Conservation (phyloP, 2,797 vertebrate genomes). For the Urosaurus nigricauda region DNA sequence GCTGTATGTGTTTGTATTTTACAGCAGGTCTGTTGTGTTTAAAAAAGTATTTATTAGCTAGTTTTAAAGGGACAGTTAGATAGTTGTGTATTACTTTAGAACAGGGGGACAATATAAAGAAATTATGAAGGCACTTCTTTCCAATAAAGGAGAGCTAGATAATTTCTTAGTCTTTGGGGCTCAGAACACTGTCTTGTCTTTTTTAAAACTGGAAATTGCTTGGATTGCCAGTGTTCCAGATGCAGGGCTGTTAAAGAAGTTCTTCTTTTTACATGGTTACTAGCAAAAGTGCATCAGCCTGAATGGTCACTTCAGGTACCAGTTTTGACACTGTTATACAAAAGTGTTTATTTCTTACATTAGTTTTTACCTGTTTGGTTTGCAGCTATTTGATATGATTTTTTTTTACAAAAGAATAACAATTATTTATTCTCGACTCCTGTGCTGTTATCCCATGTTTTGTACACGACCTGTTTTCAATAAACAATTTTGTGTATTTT, state of each 20-base stretch:
- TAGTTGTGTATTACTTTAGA: conserved; percentile 65
- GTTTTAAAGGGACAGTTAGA: conserved; percentile 59
- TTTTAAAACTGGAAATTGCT: conserved; percentile 29
- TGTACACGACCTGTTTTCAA: conserved; percentile 78
- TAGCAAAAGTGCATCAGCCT: conserved; percentile 69
- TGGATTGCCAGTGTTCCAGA: conserved; percentile 69
- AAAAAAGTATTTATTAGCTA: conserved; percentile 68
- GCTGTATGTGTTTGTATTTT: conserved; percentile 68
- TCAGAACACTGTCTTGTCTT: conserved; percentile 59
- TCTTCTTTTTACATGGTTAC: conserved; percentile 38
- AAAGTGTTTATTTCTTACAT: conserved; percentile 71
- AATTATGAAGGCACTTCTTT: conserved; percentile 74
- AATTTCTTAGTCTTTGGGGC: conserved; percentile 51
- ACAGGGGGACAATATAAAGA: conserved; percentile 68
- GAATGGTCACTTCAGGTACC: conserved; percentile 65
- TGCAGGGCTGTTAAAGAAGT: conserved; percentile 62
- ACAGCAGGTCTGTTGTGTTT: conserved; percentile 71
- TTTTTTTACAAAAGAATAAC: conserved; percentile 72
- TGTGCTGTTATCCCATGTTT: conserved; percentile 73
- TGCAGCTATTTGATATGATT: conserved; percentile 68
- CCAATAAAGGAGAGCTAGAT: conserved; percentile 62
- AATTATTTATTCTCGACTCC: conserved; percentile 80
- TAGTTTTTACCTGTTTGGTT: conserved; percentile 76
- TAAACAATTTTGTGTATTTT: conserved; percentile 72
- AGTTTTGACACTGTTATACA: conserved; percentile 70